Conservation (phyloP, 2,888 invertebrate species). For the Agrotis segetum region DNA sequence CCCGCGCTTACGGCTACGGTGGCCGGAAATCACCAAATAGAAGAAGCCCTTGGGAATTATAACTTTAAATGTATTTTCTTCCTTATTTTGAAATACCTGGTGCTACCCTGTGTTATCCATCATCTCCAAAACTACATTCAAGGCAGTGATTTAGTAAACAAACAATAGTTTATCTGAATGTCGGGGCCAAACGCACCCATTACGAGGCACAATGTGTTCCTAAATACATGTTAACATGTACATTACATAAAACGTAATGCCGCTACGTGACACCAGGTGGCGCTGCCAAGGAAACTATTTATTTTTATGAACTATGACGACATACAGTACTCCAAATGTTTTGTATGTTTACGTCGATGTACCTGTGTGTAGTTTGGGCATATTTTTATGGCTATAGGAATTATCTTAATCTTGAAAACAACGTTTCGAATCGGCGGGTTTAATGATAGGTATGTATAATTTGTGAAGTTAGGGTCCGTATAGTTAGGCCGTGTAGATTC, state of each 20-base stretch:
- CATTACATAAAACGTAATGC: constrained; percentile 57
- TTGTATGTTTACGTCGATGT: background rate
- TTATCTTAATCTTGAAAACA: too few species aligned
- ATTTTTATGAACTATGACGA: constrained; percentile 49
- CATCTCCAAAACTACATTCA: constrained; percentile 16
- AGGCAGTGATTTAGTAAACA: constrained; percentile 49
- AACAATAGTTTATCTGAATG: constrained; percentile 59
- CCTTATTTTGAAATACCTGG: background rate
- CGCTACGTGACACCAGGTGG: constrained; percentile 62
- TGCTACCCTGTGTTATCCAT: background rate
- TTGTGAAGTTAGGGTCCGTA: too few species aligned
- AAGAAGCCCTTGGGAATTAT: too few species aligned
- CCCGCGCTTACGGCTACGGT: too few species aligned
- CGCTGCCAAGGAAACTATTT: constrained; percentile 52
- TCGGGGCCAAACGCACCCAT: constrained; percentile 55
- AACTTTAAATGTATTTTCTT: too few species aligned
- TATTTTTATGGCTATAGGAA: too few species aligned
- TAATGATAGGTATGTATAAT: too few species aligned
- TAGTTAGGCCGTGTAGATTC: too few species aligned
- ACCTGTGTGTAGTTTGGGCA: background rate
- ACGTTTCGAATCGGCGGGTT: too few species aligned
- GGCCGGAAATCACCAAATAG: too few species aligned
- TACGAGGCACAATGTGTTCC: constrained; percentile 52
- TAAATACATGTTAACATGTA: constrained; percentile 56
- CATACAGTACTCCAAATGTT: constrained; percentile 21